Percentiles rank a stretch among this genome's conserved stretches.
phyloP scores from a whole-genome alignment of 2,888 invertebrate genomes.

The Chymomyza fuscimana region DNA sequence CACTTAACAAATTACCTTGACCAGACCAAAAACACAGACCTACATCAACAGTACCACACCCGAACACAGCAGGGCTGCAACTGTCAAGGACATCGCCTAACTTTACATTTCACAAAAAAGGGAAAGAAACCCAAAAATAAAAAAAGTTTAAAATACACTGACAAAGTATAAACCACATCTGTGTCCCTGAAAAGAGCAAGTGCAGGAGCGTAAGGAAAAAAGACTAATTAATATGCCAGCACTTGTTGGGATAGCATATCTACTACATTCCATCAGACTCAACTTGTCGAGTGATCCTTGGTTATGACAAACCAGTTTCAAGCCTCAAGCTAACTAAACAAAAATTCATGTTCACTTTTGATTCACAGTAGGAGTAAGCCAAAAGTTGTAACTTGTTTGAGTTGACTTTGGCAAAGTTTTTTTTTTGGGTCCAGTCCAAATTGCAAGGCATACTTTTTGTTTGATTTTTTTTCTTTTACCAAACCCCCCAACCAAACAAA shows the following conservation, averaged over 20 bases:
- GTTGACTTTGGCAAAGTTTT: slow-evolving; percentile 26
- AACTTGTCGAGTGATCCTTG: neutral
- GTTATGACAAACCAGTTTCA: neutral
- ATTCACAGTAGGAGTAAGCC: slow-evolving; percentile 50
- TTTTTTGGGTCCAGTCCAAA: slow-evolving; percentile 5
- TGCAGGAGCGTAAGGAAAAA: slow-evolving; percentile 16
- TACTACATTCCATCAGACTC: neutral
- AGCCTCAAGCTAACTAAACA: slow-evolving; percentile 8
- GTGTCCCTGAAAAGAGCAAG: neutral
- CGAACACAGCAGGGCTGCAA: neutral
- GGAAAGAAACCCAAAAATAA: slow-evolving; percentile 8
- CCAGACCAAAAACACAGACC: slow-evolving; percentile 29
- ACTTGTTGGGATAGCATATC: slow-evolving; percentile 21
- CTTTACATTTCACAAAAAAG: neutral
- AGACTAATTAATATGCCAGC: slow-evolving; percentile 59
- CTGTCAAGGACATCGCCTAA: slow-evolving; percentile 21
- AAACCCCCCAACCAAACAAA: slow-evolving; percentile 26
- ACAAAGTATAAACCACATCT: neutral
- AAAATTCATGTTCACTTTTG: slow-evolving; percentile 44
- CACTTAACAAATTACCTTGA: slow-evolving; percentile 4
- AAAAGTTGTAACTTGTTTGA: slow-evolving; percentile 37
- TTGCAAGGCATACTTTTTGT: no score
- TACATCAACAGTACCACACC: slow-evolving; percentile 32
- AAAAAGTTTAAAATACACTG: neutral
- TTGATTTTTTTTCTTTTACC: slow-evolving; percentile 32